Percentiles rank a stretch among this genome's conserved stretches.
phyloP scores from a whole-genome alignment of 2,888 invertebrate genomes.

The Oxycera nigricornis region DNA sequence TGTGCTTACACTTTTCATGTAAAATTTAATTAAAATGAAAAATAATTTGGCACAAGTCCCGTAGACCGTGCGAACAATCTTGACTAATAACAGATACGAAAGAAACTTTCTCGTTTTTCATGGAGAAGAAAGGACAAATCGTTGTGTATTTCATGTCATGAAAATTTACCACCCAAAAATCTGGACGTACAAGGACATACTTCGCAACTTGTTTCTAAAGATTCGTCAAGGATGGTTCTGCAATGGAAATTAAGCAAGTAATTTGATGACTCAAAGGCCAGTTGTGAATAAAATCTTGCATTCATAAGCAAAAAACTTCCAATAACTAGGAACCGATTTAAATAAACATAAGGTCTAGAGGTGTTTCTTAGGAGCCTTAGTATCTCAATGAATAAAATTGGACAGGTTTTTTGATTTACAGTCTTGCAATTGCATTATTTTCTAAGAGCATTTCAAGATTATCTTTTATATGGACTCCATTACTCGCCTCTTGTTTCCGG shows the following conservation, averaged over 20 bases:
- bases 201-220: not conserved
- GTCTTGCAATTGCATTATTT: no score
- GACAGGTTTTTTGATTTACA: no score
- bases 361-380: no score
- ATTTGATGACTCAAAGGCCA: no score
- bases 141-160: conserved; percentile 4
- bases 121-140: not conserved
- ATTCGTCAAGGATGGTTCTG: conserved; percentile 15
- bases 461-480: no score
- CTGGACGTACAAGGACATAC: not conserved
- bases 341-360: no score
- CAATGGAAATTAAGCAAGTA: conserved; percentile 4
- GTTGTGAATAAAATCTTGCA: no score
- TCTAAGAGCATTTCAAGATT: no score
- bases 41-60: conserved; percentile 37
- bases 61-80: conserved; percentile 17
- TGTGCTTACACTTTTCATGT: conserved; percentile 27
- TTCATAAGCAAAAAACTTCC: no score
- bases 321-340: no score
- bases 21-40: conserved; percentile 40
- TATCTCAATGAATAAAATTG: no score
- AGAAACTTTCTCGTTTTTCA: not conserved
- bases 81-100: conserved; percentile 29
- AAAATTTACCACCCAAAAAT: not conserved
- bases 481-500: no score